A percentile compares a stretch with the other conserved stretches of the same genome.
phyloP scores from a whole-genome alignment of 1,140 invertebrate genomes.

The Drosophila ohnishii region DNA sequence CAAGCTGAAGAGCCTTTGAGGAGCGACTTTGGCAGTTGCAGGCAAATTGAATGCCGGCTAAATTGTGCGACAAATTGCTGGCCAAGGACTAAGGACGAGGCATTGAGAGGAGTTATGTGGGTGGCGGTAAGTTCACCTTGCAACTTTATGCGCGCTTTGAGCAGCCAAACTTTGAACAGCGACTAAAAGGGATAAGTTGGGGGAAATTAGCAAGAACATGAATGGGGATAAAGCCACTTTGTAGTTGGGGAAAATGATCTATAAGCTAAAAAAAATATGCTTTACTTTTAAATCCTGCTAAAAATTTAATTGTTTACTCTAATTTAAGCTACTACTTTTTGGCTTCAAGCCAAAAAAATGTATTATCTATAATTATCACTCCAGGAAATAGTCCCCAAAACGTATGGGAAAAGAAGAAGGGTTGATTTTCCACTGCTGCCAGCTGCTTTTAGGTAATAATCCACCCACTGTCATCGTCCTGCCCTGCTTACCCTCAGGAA shows the following conservation, averaged over 20 bases:
- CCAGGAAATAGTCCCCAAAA: background rate
- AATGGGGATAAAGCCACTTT: slow-evolving; percentile 11
- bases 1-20: slow-evolving; percentile 27
- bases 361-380: background rate
- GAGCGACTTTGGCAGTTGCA: slow-evolving; percentile 21
- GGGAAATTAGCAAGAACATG: slow-evolving; percentile 7
- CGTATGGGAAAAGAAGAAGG: slow-evolving; percentile 2
- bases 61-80: slow-evolving; percentile 56
- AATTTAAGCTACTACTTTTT: background rate
- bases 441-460: slow-evolving; percentile 29
- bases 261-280: background rate
- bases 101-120: background rate
- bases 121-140: slow-evolving; percentile 6
- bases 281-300: background rate
- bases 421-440: slow-evolving; percentile 33
- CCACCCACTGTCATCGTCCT: slow-evolving; percentile 3
- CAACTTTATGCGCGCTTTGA: slow-evolving; percentile 43
- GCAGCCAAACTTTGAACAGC: slow-evolving; percentile 21
- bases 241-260: background rate
- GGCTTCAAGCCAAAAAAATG: background rate
- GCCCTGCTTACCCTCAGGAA: background rate
- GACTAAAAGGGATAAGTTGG: slow-evolving; percentile 13
- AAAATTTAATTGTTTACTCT: too few relatives aligned
- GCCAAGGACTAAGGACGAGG: slow-evolving; percentile 9
- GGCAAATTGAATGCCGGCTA: slow-evolving; percentile 47